phyloP scores from a whole-genome alignment of 2,797 vertebrate species.

The Falco cherrug region DNA sequence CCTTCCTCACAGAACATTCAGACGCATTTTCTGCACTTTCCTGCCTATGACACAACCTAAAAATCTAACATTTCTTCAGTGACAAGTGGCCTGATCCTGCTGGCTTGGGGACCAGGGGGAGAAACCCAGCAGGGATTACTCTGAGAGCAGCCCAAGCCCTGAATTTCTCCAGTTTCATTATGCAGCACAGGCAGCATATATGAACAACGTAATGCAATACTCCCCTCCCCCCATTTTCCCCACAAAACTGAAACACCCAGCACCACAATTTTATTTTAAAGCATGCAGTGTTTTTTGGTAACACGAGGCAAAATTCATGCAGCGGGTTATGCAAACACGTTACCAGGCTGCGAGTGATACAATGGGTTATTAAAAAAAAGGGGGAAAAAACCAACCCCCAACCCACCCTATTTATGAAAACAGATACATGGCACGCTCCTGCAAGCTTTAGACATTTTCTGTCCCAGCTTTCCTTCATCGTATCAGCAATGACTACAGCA shows the following conservation, averaged over 20 bases:
- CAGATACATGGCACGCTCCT: not conserved
- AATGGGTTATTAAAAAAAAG: not conserved
- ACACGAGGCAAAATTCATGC: not conserved
- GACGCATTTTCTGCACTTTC: not conserved
- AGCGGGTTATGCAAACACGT: not conserved
- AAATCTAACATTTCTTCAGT: not conserved
- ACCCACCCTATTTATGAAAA: not conserved
- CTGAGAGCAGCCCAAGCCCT: not conserved
- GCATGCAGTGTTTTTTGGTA: not conserved
- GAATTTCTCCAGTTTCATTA: slow-evolving; percentile 5
- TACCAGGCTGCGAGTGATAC: not conserved
- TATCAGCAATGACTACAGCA: not conserved
- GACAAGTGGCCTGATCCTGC: not conserved
- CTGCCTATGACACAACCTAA: not conserved
- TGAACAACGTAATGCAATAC: not conserved
- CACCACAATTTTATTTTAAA: not conserved
- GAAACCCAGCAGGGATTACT: not conserved
- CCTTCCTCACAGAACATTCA: not conserved
- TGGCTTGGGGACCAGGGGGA: not conserved
- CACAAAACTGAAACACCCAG: not conserved
- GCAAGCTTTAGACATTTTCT: not conserved
- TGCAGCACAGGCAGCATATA: not conserved
- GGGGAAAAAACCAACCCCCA: not conserved
- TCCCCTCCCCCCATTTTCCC: not conserved
- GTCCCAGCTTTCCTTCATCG: not conserved